Base-by-base conservation (phyloP, 2,113 vertebrate genomes). In the Hemiprocne comata region DNA sequence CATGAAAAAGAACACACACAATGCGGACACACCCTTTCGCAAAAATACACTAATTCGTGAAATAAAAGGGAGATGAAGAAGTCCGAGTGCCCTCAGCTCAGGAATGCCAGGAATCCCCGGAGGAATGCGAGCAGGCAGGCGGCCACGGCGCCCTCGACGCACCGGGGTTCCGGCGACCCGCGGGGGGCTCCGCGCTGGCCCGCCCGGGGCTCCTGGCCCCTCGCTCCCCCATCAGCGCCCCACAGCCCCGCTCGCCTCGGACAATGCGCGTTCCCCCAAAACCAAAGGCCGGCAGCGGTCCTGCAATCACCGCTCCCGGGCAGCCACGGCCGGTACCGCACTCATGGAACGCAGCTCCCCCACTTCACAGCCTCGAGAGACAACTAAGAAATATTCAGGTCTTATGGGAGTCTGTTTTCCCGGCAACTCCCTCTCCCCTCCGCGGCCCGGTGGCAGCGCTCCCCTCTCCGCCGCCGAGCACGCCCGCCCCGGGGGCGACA, bases 31-130 rank as follows among this genome's bases (percentile, higher is more conserved):
- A 77, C 94, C 89, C 89, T 74, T 71, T 66, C 51, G 21, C 67
- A 50, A 81, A 87, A 80, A 57, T 1, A 84, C n/a, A 9, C 18
- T 73, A 79, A 87, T 60, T 73, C 71, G 29, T 2, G 50, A 26
- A 66, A 75, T 72, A 81, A 58, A 78, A 84, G 46, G 21, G 34
- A 85, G 79, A 84, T 8, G 70, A 61, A 74, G 48, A 48, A 94
- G 79, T 25, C 64, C 12, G 76, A 72, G 79, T 7, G 67, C 58
- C 90, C 69, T 51, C 36, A 6, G 36, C 73, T 58, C 69, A 89
- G 91, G 96, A 95, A 96, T 95, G 89, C 81, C 66, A 92, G 87
- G 96, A 96, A 96, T 96, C 60, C 90, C 55, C 18, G 40, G 24
- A 94, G 66, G 94, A 96, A 93, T 95, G 95, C 48, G 26, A 5